These are phyloP conservation scores for Tiliacea aurago DNA, from an alignment of 2,888 invertebrate genomes.

Conservation along the genomic window DNA sequence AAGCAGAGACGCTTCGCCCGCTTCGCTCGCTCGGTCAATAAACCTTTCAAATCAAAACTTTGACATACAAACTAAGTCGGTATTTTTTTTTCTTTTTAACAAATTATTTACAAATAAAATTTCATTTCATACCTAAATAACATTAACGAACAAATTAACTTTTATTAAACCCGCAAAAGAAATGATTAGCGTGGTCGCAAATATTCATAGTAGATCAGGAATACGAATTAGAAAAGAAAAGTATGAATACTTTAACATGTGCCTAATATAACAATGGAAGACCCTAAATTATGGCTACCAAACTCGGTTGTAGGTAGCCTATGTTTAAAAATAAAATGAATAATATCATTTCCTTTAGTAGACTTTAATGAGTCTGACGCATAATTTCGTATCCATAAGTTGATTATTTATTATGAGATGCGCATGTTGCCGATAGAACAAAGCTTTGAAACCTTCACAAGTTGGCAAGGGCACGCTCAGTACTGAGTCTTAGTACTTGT, in stretches of 20 bases:
- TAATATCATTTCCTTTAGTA: constrained; percentile 52
- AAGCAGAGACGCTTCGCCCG: too few relatives aligned
- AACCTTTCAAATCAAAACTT: too few relatives aligned
- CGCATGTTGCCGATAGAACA: constrained; percentile 66
- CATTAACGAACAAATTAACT: background rate
- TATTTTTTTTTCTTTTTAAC: background rate
- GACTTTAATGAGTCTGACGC: constrained; percentile 68
- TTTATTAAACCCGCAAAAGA: background rate
- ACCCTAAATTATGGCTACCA: background rate
- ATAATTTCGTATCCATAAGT: constrained; percentile 68
- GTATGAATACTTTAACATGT: background rate
- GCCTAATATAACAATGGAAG: background rate
- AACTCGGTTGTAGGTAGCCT: background rate
- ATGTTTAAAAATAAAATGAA: constrained; percentile 1
- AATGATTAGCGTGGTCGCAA: background rate
- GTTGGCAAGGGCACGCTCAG: constrained; percentile 70
- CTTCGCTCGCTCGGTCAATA: too few relatives aligned
- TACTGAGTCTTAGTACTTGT: constrained; percentile 52
- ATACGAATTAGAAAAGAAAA: background rate
- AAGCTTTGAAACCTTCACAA: constrained; percentile 71
- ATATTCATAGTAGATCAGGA: background rate
- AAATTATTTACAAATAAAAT: background rate
- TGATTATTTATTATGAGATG: constrained; percentile 72
- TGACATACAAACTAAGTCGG: background rate
- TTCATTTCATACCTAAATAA: background rate